phyloP scores from a whole-genome alignment of 1,140 invertebrate genomes.

The Diabrotica undecimpunctata region DNA sequence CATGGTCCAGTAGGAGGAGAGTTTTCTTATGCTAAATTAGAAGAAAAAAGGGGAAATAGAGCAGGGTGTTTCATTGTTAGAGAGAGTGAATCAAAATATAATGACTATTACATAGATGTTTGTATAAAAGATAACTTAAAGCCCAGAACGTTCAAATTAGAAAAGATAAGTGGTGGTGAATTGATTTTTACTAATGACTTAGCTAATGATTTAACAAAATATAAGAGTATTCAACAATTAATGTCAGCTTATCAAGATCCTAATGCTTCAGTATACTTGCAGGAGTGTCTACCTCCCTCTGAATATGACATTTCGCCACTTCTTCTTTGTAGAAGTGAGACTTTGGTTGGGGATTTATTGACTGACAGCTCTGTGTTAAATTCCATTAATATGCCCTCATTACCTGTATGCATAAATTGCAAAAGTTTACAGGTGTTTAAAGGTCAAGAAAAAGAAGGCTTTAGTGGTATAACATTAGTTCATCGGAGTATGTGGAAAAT shows the following conservation, averaged over 20 bases:
- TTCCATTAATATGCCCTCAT: slow-evolving; percentile 45
- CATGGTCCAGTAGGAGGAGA: slow-evolving; percentile 81
- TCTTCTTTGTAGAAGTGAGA: slow-evolving; percentile 60
- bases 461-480: slow-evolving; percentile 58
- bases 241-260: slow-evolving; percentile 58
- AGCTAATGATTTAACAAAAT: slow-evolving; percentile 47
- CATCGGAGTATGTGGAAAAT: slow-evolving; percentile 66
- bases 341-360: slow-evolving; percentile 41
- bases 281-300: slow-evolving; percentile 76
- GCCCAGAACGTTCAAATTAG: slow-evolving; percentile 68
- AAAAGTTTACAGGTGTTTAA: slow-evolving; percentile 58
- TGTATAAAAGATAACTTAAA: slow-evolving; percentile 66
- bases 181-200: slow-evolving; percentile 52
- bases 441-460: slow-evolving; percentile 60
- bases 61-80: slow-evolving; percentile 76
- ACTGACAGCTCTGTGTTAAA: slow-evolving; percentile 51
- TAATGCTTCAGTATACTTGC: slow-evolving; percentile 56
- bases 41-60: slow-evolving; percentile 69
- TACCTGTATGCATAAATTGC: slow-evolving; percentile 57
- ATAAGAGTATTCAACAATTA: slow-evolving; percentile 60
- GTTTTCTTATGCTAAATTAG: slow-evolving; percentile 79
- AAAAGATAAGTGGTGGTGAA: slow-evolving; percentile 49
- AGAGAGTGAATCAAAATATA: slow-evolving; percentile 74
- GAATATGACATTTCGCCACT: slow-evolving; percentile 79
- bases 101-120: slow-evolving; percentile 75